A percentile compares a stretch with the other conserved stretches of the same genome.
Conservation (phyloP, 2,888 invertebrate species). For the Drosophila pullipes region DNA sequence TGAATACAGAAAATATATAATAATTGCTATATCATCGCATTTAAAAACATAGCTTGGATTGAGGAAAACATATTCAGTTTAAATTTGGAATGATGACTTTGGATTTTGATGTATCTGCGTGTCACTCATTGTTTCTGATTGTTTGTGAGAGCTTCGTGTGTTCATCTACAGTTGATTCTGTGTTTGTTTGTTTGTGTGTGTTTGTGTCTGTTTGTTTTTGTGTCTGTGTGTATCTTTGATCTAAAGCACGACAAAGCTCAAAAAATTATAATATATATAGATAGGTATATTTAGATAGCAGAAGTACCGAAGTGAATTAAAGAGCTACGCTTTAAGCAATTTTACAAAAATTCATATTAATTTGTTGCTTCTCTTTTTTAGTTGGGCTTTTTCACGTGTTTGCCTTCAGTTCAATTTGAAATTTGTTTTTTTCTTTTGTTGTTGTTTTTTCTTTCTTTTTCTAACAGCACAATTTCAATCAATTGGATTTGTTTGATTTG, state of each 20-base stretch:
- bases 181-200: conserved; percentile 1
- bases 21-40: conserved; percentile 9
- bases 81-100: conserved; percentile 66
- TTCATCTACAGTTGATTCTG: conserved; percentile 3
- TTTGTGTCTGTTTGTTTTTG: conserved; percentile 4
- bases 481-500: conserved; percentile 48
- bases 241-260: conserved; percentile 37
- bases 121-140: conserved; percentile 14
- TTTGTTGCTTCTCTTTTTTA: conserved; percentile 27
- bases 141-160: conserved; percentile 21
- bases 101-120: conserved; percentile 36
- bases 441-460: conserved; percentile 4
- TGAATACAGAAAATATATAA: conserved; percentile 26
- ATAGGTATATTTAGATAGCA: conserved; percentile 24
- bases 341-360: conserved; percentile 64
- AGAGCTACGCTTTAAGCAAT: conserved; percentile 56
- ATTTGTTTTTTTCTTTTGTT: conserved; percentile 18
- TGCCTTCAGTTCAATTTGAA: conserved; percentile 46
- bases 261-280: conserved; percentile 4
- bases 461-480: conserved; percentile 46
- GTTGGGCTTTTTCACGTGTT: conserved; percentile 26
- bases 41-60: conserved; percentile 41
- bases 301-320: conserved; percentile 52
- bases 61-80: conserved; percentile 28
- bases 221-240: conserved; percentile 3